phyloP scores from a whole-genome alignment of 1,140 invertebrate genomes.

The Epicauta chinensis region DNA sequence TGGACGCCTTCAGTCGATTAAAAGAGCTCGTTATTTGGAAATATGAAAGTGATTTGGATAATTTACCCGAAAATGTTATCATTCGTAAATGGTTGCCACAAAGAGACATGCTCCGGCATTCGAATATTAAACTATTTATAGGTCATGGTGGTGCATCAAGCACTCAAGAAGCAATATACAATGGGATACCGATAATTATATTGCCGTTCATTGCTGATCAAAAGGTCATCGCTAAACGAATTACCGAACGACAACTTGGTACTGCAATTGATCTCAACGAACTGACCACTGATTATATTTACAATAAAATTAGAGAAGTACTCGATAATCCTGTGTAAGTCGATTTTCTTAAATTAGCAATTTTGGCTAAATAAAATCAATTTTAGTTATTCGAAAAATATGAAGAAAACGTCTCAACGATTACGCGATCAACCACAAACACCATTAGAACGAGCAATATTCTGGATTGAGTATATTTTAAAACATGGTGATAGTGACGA shows the following conservation, averaged over 20 bases:
- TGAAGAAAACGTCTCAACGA: not conserved
- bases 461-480: too few species aligned
- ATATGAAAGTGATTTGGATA: constrained; percentile 38
- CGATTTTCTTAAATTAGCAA: too few species aligned
- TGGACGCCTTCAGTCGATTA: constrained; percentile 41
- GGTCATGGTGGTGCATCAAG: constrained; percentile 48
- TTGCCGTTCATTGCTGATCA: constrained; percentile 46
- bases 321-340: constrained; percentile 27
- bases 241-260: constrained; percentile 1
- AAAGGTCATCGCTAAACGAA: constrained; percentile 34
- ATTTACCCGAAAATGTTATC: constrained; percentile 52
- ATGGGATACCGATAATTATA: constrained; percentile 46
- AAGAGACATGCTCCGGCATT: constrained; percentile 42
- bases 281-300: constrained; percentile 18
- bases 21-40: constrained; percentile 43
- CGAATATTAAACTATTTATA: constrained; percentile 44
- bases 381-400: constrained; percentile 1
- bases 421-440: not conserved
- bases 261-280: not conserved
- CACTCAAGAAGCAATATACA: constrained; percentile 46
- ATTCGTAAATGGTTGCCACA: constrained; percentile 43
- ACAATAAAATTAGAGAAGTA: constrained; percentile 23
- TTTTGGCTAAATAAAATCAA: not conserved
- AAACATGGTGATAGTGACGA: too few species aligned
- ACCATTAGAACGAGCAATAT: too few species aligned